Evolutionary conservation across 2,888 invertebrate species (phyloP).

Genomic region (Drosophila pseudotalamancana): DNA sequence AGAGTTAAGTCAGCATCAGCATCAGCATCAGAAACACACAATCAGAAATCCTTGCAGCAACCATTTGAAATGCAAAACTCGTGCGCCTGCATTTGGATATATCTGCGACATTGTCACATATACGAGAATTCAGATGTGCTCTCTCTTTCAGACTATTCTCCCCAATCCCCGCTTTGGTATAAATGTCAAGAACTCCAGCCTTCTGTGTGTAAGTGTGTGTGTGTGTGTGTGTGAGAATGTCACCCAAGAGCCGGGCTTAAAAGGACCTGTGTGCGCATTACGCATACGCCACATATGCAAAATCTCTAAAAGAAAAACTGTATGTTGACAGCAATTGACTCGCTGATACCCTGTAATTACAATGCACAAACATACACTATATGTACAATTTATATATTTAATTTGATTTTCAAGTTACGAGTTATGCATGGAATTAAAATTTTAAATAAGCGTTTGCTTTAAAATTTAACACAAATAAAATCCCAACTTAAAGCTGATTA

Average conservation of each 20-base stretch:
- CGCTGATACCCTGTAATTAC: neutral
- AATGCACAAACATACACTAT: neutral
- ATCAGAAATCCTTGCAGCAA: slow-evolving; percentile 45
- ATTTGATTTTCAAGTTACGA: no score
- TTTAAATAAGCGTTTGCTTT: no score
- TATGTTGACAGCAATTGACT: neutral
- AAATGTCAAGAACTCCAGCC: slow-evolving; percentile 45
- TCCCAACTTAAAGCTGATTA: no score
- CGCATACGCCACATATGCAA: slow-evolving; percentile 68
- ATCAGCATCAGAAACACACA: slow-evolving; percentile 31
- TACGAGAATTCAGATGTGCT: slow-evolving; percentile 16
- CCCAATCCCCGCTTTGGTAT: neutral
- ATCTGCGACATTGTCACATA: slow-evolving; percentile 69
- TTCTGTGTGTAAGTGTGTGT: slow-evolving; percentile 7
- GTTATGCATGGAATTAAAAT: no score
- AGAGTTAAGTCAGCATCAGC: slow-evolving; percentile 20
- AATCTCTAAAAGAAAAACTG: slow-evolving; percentile 17
- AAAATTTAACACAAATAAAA: no score
- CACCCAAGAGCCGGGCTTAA: slow-evolving; percentile 13
- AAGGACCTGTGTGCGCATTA: slow-evolving; percentile 42
- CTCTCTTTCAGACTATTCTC: neutral
- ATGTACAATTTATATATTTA: no score
- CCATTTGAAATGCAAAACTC: slow-evolving; percentile 61
- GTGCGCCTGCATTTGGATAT: slow-evolving; percentile 58
- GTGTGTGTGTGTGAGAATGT: neutral